Percentiles rank a stretch among this genome's conserved stretches.
Evolutionary conservation across 2,888 invertebrate species (phyloP).

Genomic region (Girardia tigrina): DNA sequence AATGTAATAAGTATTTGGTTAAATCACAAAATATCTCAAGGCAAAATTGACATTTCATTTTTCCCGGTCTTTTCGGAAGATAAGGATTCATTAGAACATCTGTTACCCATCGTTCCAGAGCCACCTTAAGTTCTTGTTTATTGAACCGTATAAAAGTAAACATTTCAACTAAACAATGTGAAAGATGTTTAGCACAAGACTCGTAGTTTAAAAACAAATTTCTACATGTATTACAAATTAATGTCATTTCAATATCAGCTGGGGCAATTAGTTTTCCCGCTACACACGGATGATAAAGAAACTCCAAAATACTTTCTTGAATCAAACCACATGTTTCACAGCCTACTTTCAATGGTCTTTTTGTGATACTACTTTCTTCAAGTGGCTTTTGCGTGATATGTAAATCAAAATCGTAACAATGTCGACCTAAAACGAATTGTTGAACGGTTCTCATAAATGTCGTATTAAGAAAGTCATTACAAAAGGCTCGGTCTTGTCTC

Average conservation of each 20-base stretch:
- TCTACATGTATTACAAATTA: background rate
- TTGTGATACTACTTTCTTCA: background rate
- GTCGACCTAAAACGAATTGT: constrained; percentile 5
- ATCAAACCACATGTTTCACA: background rate
- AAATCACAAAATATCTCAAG: constrained; percentile 21
- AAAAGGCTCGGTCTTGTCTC: background rate
- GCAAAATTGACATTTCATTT: constrained; percentile 12
- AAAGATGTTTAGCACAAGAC: background rate
- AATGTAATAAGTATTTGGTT: background rate
- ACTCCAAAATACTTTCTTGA: background rate
- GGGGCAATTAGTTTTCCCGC: constrained; percentile 7
- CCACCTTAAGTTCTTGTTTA: background rate
- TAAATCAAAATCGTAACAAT: constrained; percentile 21
- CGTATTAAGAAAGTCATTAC: background rate
- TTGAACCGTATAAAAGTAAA: constrained; percentile 24
- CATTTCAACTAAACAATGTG: background rate
- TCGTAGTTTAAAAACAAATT: background rate
- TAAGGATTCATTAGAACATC: constrained; percentile 13
- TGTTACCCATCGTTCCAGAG: background rate
- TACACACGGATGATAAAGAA: constrained; percentile 20
- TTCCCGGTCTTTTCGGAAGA: background rate
- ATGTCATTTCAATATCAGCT: constrained; percentile 13
- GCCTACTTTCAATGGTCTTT: background rate
- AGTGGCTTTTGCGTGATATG: background rate
- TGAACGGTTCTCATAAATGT: background rate